phyloP scores from a whole-genome alignment of 2,113 vertebrate genomes.

The Hirundichthys speculiger region DNA sequence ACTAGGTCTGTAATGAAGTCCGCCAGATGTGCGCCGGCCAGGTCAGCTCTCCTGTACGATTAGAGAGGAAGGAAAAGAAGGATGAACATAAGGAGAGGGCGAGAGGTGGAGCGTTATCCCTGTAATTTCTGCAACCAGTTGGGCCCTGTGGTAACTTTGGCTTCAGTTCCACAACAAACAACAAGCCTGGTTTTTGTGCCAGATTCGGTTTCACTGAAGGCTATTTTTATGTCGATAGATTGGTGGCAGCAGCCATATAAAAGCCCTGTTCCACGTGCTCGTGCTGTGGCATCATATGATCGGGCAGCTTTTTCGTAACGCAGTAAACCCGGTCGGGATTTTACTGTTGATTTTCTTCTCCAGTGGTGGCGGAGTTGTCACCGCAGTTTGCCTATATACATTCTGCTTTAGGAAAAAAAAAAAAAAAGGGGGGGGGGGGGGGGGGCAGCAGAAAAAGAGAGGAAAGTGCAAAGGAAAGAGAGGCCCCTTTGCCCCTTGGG shows the following conservation, averaged over 20 bases:
- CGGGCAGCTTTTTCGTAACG: too few species aligned
- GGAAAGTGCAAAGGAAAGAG: constrained; percentile 28
- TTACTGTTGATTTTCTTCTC: constrained; percentile 12
- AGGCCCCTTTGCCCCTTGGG: constrained; percentile 38
- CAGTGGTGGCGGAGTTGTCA: constrained; percentile 7
- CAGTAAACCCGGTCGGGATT: not conserved
- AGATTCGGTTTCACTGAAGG: constrained; percentile 37
- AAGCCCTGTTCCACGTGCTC: not conserved
- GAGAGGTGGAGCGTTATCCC: constrained; percentile 54
- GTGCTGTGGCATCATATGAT: too few species aligned
- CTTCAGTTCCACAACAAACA: constrained; percentile 69
- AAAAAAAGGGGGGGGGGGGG: constrained; percentile 11
- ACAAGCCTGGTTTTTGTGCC: constrained; percentile 28
- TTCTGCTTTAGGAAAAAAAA: not conserved
- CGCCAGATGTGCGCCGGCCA: constrained; percentile 79
- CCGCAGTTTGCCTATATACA: constrained; percentile 14
- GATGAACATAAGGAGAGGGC: constrained; percentile 53
- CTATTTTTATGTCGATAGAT: constrained; percentile 50
- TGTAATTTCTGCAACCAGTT: constrained; percentile 66
- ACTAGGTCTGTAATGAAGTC: constrained; percentile 75
- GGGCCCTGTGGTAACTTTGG: constrained; percentile 58
- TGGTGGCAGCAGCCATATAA: constrained; percentile 6
- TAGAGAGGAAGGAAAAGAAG: constrained; percentile 71
- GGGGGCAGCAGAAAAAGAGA: constrained; percentile 19
- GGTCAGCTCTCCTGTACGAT: constrained; percentile 74